Percentiles rank a stretch among this genome's conserved stretches.
Conservation (phyloP, 2,888 invertebrate genomes). For the Trileptium ribeirensis region DNA sequence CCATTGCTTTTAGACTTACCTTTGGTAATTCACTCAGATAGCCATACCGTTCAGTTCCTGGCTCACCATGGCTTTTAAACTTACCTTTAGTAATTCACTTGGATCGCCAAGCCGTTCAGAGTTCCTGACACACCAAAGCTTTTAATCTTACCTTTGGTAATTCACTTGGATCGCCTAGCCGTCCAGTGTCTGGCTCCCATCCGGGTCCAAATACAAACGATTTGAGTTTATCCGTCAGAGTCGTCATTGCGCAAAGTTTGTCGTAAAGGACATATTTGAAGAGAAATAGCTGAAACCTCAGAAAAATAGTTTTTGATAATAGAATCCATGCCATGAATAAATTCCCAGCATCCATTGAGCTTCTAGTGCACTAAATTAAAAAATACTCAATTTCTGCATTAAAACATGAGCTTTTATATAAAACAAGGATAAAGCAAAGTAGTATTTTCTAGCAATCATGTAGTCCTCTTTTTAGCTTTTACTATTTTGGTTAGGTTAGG, state of each 20-base stretch:
- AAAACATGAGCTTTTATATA: no score
- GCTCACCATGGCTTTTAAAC: no score
- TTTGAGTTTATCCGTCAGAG: constrained; percentile 62
- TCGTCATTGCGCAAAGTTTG: constrained; percentile 60
- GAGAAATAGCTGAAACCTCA: constrained; percentile 70
- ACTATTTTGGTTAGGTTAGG: no score
- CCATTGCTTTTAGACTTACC: not conserved
- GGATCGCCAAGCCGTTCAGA: constrained; percentile 53
- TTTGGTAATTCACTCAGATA: not conserved
- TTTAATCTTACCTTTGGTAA: not conserved
- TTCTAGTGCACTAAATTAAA: no score
- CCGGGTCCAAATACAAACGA: constrained; percentile 76
- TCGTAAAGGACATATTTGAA: constrained; percentile 62
- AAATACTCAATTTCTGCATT: no score
- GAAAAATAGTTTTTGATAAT: no score
- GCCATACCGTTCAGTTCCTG: constrained; percentile 60
- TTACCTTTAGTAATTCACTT: not conserved
- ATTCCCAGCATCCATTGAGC: no score
- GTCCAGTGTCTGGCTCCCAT: constrained; percentile 71
- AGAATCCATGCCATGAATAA: no score
- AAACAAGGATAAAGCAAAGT: no score
- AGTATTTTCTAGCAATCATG: no score
- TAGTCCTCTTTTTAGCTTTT: no score
- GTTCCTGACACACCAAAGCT: no score
- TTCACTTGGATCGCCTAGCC: not conserved